These are phyloP conservation scores for Clusia tigrina DNA, from an alignment of 2,888 invertebrate genomes.

Conservation along the genomic window DNA sequence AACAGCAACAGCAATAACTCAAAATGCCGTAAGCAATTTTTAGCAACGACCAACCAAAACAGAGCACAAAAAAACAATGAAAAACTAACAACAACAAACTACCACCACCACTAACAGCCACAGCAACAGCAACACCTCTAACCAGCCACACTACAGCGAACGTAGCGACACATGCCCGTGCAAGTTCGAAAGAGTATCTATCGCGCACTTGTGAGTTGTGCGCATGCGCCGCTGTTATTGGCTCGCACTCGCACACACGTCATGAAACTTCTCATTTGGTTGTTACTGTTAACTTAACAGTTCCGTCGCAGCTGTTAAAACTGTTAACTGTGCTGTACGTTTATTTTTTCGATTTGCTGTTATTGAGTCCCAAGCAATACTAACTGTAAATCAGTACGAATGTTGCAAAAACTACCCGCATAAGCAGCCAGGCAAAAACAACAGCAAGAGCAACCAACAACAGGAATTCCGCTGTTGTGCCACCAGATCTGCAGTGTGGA, in stretches of 20 bases:
- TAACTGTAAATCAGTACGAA: background rate
- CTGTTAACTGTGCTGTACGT: background rate
- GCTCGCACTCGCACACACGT: background rate
- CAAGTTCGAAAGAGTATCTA: background rate
- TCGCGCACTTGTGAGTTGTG: background rate
- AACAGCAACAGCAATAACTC: slow-evolving; percentile 9
- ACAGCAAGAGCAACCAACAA: background rate
- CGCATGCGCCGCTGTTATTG: background rate
- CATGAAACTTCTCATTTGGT: too few species aligned
- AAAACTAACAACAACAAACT: slow-evolving; percentile 23
- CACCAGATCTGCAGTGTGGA: too few species aligned
- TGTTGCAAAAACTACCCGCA: background rate
- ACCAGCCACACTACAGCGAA: slow-evolving; percentile 4
- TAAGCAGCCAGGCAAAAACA: background rate
- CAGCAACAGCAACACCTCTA: slow-evolving; percentile 35
- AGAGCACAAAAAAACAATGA: slow-evolving; percentile 21
- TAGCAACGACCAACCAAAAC: slow-evolving; percentile 22
- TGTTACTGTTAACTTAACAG: background rate
- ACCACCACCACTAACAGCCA: slow-evolving; percentile 11
- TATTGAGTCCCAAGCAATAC: too few species aligned
- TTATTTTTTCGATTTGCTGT: too few species aligned
- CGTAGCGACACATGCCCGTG: background rate
- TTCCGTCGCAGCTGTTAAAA: background rate
- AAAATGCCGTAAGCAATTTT: background rate
- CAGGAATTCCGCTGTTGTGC: slow-evolving; percentile 20